Percentiles rank a stretch among this genome's conserved stretches.
Conservation (phyloP, 2,113 vertebrate genomes). For the Albula goreensis region DNA sequence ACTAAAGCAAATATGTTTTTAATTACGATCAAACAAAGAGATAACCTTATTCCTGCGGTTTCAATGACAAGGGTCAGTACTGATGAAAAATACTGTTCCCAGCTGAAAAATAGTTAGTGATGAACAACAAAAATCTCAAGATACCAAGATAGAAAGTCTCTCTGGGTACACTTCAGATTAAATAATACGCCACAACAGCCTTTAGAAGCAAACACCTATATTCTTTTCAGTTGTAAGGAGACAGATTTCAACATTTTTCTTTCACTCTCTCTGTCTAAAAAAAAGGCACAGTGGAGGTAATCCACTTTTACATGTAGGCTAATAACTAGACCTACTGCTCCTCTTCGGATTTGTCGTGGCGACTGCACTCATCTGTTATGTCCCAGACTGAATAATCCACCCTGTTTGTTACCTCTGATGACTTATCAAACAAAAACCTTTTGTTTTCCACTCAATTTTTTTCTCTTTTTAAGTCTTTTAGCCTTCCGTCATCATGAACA, state of each 20-base stretch:
- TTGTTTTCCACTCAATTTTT: neutral
- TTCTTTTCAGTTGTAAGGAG: slow-evolving; percentile 9
- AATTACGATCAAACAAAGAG: slow-evolving; percentile 24
- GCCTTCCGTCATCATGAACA: slow-evolving; percentile 16
- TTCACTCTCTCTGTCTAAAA: slow-evolving; percentile 5
- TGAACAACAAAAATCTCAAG: neutral
- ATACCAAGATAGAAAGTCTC: slow-evolving; percentile 30
- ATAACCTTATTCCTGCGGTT: slow-evolving; percentile 2
- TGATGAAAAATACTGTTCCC: neutral
- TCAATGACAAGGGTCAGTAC: neutral
- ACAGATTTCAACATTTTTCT: slow-evolving; percentile 19
- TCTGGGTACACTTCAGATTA: slow-evolving; percentile 14
- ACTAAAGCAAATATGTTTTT: slow-evolving; percentile 8
- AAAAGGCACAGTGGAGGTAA: slow-evolving; percentile 1
- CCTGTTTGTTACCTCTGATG: neutral
- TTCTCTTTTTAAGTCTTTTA: slow-evolving; percentile 19
- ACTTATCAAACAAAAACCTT: neutral
- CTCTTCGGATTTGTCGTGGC: neutral
- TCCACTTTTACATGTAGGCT: slow-evolving; percentile 14
- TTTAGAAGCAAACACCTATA: neutral
- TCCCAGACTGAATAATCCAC: slow-evolving; percentile 7
- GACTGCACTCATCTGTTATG: neutral
- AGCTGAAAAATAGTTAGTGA: neutral
- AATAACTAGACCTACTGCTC: neutral
- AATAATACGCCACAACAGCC: slow-evolving; percentile 23